Percentiles rank a stretch among this genome's conserved stretches.
Evolutionary conservation across 2,113 vertebrate genomes (phyloP).

Genomic region (Hypocryptadius cinnamomeus): DNA sequence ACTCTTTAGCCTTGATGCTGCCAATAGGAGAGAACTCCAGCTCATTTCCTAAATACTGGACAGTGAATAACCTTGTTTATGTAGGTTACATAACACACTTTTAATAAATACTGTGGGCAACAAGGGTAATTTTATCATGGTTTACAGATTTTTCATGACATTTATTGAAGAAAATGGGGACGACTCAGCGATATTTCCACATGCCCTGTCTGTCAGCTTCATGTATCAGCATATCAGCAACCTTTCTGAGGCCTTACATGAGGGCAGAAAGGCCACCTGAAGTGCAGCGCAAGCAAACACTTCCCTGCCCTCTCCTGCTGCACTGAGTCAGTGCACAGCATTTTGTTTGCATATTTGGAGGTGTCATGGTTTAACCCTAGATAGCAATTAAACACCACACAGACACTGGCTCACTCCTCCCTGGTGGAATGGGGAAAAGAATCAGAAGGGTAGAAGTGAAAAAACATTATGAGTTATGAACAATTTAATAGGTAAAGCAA

Average conservation of each 20-base stretch:
- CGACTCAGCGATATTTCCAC: not conserved
- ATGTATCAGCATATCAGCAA: not conserved
- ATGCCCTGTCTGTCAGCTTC: not conserved
- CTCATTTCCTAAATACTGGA: not conserved
- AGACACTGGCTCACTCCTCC: not conserved
- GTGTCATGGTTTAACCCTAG: not conserved
- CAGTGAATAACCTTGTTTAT: not conserved
- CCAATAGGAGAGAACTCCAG: not conserved
- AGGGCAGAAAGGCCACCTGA: not conserved
- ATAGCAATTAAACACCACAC: not conserved
- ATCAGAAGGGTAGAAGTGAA: not conserved
- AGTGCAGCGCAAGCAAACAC: not conserved
- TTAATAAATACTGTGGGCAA: not conserved
- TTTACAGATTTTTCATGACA: not conserved
- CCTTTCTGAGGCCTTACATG: not conserved
- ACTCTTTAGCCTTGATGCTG: not conserved
- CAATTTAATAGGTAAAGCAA: not conserved
- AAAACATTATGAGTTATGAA: accelerated
- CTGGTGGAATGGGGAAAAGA: not conserved
- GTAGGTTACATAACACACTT: not conserved
- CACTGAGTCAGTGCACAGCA: not conserved
- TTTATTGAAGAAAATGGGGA: not conserved
- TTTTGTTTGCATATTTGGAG: not conserved
- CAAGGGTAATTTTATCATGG: not conserved
- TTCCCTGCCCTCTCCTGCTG: not conserved